phyloP scores from a whole-genome alignment of 2,797 vertebrate genomes.

The Phoebastria nigripes region DNA sequence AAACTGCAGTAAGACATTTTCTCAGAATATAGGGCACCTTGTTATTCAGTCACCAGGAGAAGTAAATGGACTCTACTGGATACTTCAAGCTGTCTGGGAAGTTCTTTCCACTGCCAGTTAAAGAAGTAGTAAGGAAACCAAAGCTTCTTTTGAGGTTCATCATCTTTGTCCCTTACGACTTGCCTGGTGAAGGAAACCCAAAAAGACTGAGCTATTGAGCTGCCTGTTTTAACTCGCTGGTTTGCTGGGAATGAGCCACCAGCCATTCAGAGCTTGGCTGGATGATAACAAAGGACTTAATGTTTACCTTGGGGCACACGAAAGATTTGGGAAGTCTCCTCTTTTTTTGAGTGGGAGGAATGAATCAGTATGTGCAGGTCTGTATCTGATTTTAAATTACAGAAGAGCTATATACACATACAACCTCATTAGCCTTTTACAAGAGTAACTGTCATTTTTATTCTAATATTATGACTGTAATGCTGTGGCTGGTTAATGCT shows the following conservation, averaged over 20 bases:
- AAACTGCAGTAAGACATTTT: neutral
- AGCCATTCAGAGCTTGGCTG: neutral
- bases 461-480: slow-evolving; percentile 46
- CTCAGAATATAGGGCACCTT: neutral
- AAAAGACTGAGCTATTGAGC: neutral
- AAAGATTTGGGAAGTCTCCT: neutral
- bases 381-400: neutral
- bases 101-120: neutral
- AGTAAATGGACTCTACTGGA: neutral
- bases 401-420: neutral
- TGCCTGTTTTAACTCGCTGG: neutral
- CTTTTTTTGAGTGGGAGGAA: neutral
- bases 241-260: neutral
- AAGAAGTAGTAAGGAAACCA: neutral
- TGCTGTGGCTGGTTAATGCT: slow-evolving; percentile 1
- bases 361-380: neutral
- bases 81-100: rapidly evolving
- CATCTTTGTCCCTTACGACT: neutral
- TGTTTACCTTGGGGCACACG: neutral
- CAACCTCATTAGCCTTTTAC: slow-evolving; percentile 54
- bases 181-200: neutral
- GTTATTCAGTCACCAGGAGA: neutral
- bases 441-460: slow-evolving; percentile 54
- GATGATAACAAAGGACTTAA: neutral
- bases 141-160: neutral